Evolutionary conservation across 2,888 invertebrate species (phyloP).

Genomic region (Mechanitis mazaeus): DNA sequence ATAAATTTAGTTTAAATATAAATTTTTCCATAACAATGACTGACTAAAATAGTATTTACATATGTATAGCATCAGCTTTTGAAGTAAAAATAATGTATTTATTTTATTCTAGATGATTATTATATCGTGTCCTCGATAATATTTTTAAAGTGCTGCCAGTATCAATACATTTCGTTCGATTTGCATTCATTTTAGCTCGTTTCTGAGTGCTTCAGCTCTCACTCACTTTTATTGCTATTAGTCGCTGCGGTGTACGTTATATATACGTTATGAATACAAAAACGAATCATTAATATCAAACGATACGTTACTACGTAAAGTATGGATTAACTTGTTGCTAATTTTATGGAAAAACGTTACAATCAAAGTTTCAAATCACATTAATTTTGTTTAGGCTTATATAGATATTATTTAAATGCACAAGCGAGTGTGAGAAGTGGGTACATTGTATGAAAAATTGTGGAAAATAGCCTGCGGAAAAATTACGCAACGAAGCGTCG

Average conservation of each 20-base stretch:
- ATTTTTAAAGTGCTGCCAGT: constrained; percentile 51
- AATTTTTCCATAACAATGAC: too few relatives aligned
- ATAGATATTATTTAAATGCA: constrained; percentile 10
- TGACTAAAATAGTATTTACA: too few relatives aligned
- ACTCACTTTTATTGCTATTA: constrained; percentile 57
- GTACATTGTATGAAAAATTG: constrained; percentile 62
- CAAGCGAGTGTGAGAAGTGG: constrained; percentile 39
- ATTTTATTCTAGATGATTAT: constrained; percentile 28
- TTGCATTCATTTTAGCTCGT: constrained; percentile 58
- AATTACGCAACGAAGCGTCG: constrained; percentile 58
- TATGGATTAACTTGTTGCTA: background rate
- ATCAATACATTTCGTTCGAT: constrained; percentile 63
- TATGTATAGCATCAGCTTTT: too few relatives aligned
- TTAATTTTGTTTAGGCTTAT: background rate
- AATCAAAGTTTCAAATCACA: too few relatives aligned
- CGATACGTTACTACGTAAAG: background rate
- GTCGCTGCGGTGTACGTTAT: constrained; percentile 40
- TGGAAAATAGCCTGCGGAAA: constrained; percentile 66
- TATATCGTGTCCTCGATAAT: constrained; percentile 48
- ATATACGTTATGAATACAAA: constrained; percentile 16
- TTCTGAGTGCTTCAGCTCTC: constrained; percentile 52
- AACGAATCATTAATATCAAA: constrained; percentile 1
- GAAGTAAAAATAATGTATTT: background rate
- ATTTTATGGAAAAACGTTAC: background rate
- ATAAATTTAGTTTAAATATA: too few relatives aligned